Evolutionary conservation across 2,113 vertebrate genomes (phyloP).

Genomic region (Alexandromys fortis): DNA sequence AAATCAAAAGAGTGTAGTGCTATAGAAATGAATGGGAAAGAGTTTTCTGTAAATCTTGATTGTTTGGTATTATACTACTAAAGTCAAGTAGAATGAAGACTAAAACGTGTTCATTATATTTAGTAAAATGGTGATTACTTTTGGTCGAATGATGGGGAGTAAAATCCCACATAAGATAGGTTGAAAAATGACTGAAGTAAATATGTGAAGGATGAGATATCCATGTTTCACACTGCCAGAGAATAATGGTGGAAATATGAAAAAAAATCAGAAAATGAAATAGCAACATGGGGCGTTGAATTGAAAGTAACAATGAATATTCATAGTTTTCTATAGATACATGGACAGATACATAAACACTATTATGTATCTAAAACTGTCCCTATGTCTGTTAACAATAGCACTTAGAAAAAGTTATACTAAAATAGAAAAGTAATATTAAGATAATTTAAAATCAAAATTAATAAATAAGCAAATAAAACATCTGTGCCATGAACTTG

Average conservation of each 20-base stretch:
- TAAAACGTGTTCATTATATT: not conserved
- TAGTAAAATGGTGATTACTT: conserved; percentile 28
- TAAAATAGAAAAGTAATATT: not conserved
- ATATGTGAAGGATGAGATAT: not conserved
- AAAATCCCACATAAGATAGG: not conserved
- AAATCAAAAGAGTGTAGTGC: not conserved
- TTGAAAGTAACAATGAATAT: not conserved
- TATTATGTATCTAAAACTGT: not conserved
- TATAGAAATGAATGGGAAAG: not conserved
- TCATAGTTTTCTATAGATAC: not conserved
- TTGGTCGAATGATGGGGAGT: not conserved
- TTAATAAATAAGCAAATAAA: not conserved
- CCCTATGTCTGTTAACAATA: not conserved
- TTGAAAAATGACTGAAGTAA: not conserved
- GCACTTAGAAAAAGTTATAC: not conserved
- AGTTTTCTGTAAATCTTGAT: not conserved
- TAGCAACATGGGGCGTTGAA: not conserved
- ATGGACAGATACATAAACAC: not conserved
- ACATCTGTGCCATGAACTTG: not conserved
- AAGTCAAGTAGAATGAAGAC: not conserved
- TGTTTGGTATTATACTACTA: not conserved
- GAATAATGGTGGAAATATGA: conserved; percentile 25
- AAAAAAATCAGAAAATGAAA: conserved; percentile 14
- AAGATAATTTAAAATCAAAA: not conserved
- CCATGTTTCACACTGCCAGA: not conserved